These are phyloP conservation scores for Ectropis grisescens DNA, from an alignment of 1,140 invertebrate species.

Conservation along the genomic window DNA sequence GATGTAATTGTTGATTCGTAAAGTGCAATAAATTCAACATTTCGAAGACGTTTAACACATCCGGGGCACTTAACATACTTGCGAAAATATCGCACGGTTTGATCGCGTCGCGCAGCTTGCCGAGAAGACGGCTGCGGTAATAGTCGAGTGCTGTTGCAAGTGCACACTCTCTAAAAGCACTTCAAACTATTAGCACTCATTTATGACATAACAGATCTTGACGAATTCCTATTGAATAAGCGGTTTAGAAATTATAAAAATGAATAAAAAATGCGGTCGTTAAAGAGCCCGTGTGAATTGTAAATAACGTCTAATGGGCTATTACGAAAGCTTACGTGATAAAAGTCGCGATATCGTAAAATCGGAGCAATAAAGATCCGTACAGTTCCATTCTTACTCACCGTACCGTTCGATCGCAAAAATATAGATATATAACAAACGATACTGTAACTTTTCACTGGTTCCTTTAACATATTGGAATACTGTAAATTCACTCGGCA, in stretches of 20 bases:
- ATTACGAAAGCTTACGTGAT: no score
- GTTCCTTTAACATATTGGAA: no score
- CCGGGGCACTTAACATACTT: slow-evolving; percentile 24
- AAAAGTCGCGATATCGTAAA: no score
- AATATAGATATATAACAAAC: no score
- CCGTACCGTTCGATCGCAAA: no score
- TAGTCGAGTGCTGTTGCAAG: not conserved
- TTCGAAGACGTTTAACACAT: slow-evolving; percentile 13
- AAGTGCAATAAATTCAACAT: slow-evolving; percentile 9
- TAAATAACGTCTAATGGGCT: no score
- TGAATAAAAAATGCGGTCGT: no score
- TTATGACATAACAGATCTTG: slow-evolving; percentile 22
- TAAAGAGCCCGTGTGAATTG: no score
- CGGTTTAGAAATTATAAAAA: slow-evolving; percentile 10
- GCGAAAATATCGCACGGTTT: slow-evolving; percentile 13
- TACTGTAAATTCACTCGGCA: no score
- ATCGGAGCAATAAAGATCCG: no score
- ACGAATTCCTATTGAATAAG: slow-evolving; percentile 11
- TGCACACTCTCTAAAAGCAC: slow-evolving; percentile 22
- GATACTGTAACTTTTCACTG: no score
- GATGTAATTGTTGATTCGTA: slow-evolving; percentile 7
- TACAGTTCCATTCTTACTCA: no score
- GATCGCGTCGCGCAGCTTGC: slow-evolving; percentile 8
- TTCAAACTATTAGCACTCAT: slow-evolving; percentile 17
- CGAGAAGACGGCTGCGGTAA: slow-evolving; percentile 1